Evolutionary conservation across 2,797 vertebrate genomes (phyloP).

Genomic region (Atherinosoma microstoma): DNA sequence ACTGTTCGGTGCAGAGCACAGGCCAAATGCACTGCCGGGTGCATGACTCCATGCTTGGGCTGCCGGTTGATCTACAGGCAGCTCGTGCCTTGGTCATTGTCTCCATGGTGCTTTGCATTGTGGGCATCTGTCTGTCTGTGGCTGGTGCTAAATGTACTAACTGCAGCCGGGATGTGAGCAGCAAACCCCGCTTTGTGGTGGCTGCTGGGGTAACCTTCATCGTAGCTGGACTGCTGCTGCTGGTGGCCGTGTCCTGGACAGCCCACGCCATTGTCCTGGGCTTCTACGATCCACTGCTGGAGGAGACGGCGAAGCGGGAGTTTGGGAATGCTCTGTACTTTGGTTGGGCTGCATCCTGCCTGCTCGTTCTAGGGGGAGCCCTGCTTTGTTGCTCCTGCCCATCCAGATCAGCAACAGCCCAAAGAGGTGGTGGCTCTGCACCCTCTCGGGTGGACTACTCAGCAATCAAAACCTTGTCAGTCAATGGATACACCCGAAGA

Average conservation of each 20-base stretch:
- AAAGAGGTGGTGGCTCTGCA: constrained; percentile 14
- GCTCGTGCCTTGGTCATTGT: constrained; percentile 82
- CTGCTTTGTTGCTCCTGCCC: constrained; percentile 85
- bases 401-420: constrained; percentile 19
- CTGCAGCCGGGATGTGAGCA: constrained; percentile 78
- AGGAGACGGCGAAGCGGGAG: constrained; percentile 86
- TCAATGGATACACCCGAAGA: constrained; percentile 75
- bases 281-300: constrained; percentile 84
- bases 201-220: constrained; percentile 74
- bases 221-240: constrained; percentile 78
- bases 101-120: constrained; percentile 77
- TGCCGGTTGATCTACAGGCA: constrained; percentile 82
- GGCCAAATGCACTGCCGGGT: constrained; percentile 88
- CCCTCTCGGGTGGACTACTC: constrained; percentile 71
- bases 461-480: constrained; percentile 70
- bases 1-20: constrained; percentile 87
- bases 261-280: constrained; percentile 83
- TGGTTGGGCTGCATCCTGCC: constrained; percentile 85
- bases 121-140: constrained; percentile 78
- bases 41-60: constrained; percentile 86
- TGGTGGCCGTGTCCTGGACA: constrained; percentile 85
- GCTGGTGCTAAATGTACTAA: constrained; percentile 87
- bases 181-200: constrained; percentile 80
- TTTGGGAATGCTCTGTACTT: constrained; percentile 88
- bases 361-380: constrained; percentile 83